phyloP scores from a whole-genome alignment of 2,888 invertebrate species.

The Cosmia pyralina region DNA sequence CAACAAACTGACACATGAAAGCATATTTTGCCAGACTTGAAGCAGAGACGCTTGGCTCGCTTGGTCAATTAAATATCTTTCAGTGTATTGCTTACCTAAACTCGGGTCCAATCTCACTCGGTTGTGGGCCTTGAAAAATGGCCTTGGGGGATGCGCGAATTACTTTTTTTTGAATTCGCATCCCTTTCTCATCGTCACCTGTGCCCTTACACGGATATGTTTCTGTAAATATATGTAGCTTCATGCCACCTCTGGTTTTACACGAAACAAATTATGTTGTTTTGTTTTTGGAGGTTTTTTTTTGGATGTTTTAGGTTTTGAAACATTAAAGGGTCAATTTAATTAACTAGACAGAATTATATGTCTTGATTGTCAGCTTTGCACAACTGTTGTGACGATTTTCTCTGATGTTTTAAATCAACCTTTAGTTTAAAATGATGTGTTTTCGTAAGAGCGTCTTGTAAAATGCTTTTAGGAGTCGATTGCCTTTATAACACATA shows the following conservation, averaged over 20 bases:
- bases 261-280: constrained; percentile 26
- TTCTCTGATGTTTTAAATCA: too few species aligned
- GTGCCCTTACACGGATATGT: constrained; percentile 54
- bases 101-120: constrained; percentile 63
- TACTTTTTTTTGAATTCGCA: constrained; percentile 68
- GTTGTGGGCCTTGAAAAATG: constrained; percentile 66
- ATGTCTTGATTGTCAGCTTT: too few species aligned
- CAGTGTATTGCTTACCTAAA: constrained; percentile 39
- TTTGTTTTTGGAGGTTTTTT: background rate
- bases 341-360: too few species aligned
- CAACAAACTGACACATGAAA: too few species aligned
- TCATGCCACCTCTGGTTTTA: constrained; percentile 19
- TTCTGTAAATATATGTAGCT: constrained; percentile 46
- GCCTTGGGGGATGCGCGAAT: constrained; percentile 66
- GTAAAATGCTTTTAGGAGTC: background rate
- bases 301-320: too few species aligned
- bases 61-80: constrained; percentile 4
- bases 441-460: background rate
- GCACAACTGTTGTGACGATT: too few species aligned
- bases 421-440: too few species aligned
- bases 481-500: too few species aligned
- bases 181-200: constrained; percentile 69
- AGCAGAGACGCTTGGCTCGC: too few species aligned
- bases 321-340: too few species aligned
- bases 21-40: too few species aligned